Conservation (phyloP, 2,888 invertebrate species). For the Caradrina clavipalpis region DNA sequence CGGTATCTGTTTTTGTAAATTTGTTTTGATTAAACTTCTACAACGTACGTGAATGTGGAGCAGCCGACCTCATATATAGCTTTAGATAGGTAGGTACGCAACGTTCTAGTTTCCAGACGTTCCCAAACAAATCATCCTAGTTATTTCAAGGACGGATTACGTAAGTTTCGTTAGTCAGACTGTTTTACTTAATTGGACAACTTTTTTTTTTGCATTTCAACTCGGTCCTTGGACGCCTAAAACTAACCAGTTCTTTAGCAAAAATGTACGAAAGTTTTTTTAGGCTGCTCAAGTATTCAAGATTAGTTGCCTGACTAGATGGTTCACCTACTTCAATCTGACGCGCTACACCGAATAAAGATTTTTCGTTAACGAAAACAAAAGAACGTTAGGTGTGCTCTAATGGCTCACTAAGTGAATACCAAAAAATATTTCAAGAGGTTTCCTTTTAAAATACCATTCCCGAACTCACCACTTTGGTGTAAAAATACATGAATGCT, state of each 20-base stretch:
- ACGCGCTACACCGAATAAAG: constrained; percentile 9
- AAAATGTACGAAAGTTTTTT: constrained; percentile 57
- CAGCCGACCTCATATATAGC: constrained; percentile 28
- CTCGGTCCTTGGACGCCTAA: constrained; percentile 43
- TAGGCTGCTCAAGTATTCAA: constrained; percentile 36
- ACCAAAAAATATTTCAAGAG: constrained; percentile 60
- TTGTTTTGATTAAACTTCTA: constrained; percentile 66
- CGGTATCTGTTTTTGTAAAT: constrained; percentile 64
- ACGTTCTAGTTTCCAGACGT: constrained; percentile 46
- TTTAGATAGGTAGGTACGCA: constrained; percentile 27
- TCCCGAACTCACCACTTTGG: constrained; percentile 45
- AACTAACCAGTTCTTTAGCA: constrained; percentile 64
- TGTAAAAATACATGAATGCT: constrained; percentile 61
- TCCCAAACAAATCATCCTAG: constrained; percentile 42
- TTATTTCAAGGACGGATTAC: constrained; percentile 56
- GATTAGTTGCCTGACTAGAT: constrained; percentile 43
- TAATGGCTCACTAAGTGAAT: constrained; percentile 35
- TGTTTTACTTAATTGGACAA: constrained; percentile 64
- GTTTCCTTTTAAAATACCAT: constrained; percentile 59
- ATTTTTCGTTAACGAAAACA: constrained; percentile 30
- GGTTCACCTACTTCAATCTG: constrained; percentile 21
- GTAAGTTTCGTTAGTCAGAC: constrained; percentile 51
- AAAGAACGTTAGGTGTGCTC: constrained; percentile 22
- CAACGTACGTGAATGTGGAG: constrained; percentile 49
- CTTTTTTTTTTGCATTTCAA: constrained; percentile 57